Evolutionary conservation across 2,113 vertebrate genomes (phyloP).

Genomic region (Myrmecophaga tridactyla): DNA sequence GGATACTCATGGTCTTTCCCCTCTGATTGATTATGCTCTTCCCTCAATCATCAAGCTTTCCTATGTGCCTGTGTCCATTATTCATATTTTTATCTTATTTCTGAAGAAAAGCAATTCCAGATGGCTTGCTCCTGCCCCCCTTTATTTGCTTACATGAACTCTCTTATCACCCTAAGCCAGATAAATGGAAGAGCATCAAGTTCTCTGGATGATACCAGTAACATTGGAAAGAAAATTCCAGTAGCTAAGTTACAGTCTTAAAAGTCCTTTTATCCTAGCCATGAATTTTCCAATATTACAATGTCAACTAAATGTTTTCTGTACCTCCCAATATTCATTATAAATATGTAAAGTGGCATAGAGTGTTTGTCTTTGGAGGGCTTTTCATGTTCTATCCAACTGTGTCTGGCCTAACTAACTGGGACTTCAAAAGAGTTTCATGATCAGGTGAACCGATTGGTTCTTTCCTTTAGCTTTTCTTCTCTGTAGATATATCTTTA

Average conservation of each 20-base stretch:
- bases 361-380: background rate
- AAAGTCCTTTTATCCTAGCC: background rate
- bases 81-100: background rate
- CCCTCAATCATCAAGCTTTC: background rate
- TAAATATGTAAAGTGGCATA: background rate
- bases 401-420: background rate
- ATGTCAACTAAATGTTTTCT: background rate
- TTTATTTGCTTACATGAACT: background rate
- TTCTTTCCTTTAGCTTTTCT: background rate
- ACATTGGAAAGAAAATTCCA: background rate
- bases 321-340: background rate
- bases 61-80: background rate
- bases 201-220: background rate
- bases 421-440: background rate
- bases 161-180: background rate
- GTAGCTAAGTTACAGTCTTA: background rate
- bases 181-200: background rate
- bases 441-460: background rate
- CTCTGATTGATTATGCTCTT: background rate
- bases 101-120: background rate
- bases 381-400: background rate
- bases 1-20: background rate
- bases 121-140: rapidly evolving
- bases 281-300: background rate
- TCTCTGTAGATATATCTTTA: background rate